phyloP scores from a whole-genome alignment of 2,888 invertebrate genomes.

The Philopedon plagiatum region DNA sequence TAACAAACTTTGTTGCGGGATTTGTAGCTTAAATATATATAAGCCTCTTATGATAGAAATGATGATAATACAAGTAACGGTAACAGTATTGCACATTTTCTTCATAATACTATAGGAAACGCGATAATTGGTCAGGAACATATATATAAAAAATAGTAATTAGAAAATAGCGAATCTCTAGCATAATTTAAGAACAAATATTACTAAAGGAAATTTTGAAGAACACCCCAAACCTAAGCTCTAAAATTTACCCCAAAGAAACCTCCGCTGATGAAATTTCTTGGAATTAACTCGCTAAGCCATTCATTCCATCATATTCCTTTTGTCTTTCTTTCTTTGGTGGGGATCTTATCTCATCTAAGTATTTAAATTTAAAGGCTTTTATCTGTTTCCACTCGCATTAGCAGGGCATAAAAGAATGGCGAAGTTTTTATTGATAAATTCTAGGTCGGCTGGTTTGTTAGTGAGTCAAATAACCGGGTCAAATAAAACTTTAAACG shows the following conservation, averaged over 20 bases:
- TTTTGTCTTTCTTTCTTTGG: constrained; percentile 25
- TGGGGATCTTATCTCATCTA: constrained; percentile 22
- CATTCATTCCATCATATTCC: constrained; percentile 39
- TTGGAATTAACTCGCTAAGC: constrained; percentile 42
- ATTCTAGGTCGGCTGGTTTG: no score
- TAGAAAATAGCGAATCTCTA: no score
- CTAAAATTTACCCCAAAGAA: constrained; percentile 31
- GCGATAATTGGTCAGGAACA: no score
- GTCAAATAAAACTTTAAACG: no score
- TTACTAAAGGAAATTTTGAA: constrained; percentile 4
- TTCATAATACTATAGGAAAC: no score
- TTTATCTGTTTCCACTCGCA: constrained; percentile 2
- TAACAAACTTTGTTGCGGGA: no score
- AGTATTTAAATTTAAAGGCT: constrained; percentile 23
- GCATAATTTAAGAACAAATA: neutral
- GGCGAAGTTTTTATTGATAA: neutral
- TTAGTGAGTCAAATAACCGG: no score
- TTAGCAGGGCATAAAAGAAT: constrained; percentile 2
- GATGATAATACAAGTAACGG: no score
- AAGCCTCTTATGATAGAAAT: no score
- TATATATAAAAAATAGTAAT: no score
- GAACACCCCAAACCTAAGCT: constrained; percentile 11
- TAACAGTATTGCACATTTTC: no score
- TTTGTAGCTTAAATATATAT: no score
- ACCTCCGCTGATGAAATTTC: constrained; percentile 39